These are phyloP conservation scores for Otus sunia DNA, from an alignment of 2,113 vertebrate species.

Conservation along the genomic window DNA sequence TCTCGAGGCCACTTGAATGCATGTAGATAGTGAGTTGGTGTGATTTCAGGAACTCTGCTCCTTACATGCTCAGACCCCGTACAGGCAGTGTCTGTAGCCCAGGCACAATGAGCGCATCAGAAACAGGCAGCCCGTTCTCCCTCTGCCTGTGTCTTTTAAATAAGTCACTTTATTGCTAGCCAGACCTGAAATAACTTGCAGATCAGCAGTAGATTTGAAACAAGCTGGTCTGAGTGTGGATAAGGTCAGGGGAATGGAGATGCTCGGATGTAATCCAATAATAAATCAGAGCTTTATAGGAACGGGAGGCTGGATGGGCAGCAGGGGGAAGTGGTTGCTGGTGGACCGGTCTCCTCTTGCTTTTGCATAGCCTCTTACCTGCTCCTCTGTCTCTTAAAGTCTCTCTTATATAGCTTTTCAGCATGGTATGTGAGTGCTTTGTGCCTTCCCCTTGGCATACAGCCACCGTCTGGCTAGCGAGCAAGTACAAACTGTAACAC, in stretches of 20 bases:
- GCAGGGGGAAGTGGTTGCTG: background rate
- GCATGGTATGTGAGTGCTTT: slow-evolving; percentile 31
- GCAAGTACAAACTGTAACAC: slow-evolving; percentile 70
- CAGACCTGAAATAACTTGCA: slow-evolving; percentile 14
- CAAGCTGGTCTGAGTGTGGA: background rate
- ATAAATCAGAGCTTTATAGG: background rate
- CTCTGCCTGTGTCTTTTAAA: background rate
- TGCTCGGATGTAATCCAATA: background rate
- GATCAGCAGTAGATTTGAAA: background rate
- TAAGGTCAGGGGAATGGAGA: background rate
- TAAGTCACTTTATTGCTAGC: background rate
- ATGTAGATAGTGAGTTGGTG: background rate
- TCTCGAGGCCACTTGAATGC: background rate
- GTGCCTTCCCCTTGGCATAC: slow-evolving; percentile 57
- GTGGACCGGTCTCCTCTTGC: background rate
- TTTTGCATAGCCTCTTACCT: slow-evolving; percentile 35
- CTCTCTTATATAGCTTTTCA: slow-evolving; percentile 57
- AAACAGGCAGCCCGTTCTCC: background rate
- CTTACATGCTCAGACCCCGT: accelerated
- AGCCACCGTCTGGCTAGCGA: slow-evolving; percentile 63
- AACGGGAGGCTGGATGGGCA: accelerated
- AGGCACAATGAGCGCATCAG: background rate
- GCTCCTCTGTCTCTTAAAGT: background rate
- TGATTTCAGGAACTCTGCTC: background rate
- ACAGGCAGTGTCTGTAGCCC: background rate